A percentile compares a stretch with the other conserved stretches of the same genome.
phyloP scores from a whole-genome alignment of 2,113 vertebrate genomes.

The Smithornis capensis region DNA sequence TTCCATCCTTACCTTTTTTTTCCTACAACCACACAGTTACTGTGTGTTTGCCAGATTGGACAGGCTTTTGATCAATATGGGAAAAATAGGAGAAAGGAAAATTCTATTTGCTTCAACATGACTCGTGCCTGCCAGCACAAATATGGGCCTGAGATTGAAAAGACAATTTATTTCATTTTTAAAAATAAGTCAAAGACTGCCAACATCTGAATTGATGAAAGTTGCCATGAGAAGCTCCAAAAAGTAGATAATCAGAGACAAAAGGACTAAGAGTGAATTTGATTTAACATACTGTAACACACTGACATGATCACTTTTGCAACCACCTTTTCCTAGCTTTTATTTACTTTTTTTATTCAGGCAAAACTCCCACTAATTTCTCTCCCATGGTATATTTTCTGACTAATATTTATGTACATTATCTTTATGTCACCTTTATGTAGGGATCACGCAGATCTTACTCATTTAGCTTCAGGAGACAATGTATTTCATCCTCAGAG shows the following conservation, averaged over 20 bases:
- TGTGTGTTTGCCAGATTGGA: neutral
- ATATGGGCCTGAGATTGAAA: neutral
- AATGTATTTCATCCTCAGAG: neutral
- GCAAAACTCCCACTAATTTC: constrained; percentile 12
- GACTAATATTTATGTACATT: constrained; percentile 1
- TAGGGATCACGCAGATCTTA: constrained; percentile 3
- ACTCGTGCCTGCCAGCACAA: neutral
- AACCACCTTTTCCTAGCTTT: neutral
- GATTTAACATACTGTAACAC: neutral
- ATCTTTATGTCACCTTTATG: neutral
- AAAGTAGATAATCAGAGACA: neutral
- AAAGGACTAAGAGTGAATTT: neutral
- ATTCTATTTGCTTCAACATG: neutral
- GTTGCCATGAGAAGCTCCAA: neutral
- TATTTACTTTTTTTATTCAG: neutral
- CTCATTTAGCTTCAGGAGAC: constrained; percentile 27
- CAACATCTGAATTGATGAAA: neutral
- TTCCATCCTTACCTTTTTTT: neutral
- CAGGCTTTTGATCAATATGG: neutral
- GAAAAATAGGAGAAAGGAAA: neutral
- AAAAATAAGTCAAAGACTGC: neutral
- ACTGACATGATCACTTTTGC: neutral
- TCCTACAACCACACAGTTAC: neutral
- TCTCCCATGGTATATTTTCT: neutral
- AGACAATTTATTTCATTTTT: neutral